Percentiles rank a stretch among this genome's conserved stretches.
Conservation (phyloP, 2,113 vertebrate species). For the Neolamprologus longior region DNA sequence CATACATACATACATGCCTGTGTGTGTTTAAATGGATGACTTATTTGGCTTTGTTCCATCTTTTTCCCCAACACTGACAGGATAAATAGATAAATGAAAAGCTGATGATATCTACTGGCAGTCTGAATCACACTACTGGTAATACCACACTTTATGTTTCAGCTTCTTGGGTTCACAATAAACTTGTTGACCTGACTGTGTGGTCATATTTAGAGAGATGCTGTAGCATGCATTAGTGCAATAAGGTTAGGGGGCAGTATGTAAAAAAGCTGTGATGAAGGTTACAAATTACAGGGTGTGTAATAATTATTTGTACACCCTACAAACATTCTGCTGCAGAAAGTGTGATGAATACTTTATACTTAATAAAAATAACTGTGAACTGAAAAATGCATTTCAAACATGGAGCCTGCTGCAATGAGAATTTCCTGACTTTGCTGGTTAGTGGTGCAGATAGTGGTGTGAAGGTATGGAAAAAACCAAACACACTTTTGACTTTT, state of each 20-base stretch:
- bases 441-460: neutral
- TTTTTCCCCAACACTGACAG: neutral
- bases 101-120: neutral
- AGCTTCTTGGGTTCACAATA: neutral
- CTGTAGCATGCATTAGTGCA: neutral
- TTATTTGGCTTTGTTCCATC: neutral
- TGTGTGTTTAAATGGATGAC: neutral
- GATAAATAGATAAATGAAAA: neutral
- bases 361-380: neutral
- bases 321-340: neutral
- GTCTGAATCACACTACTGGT: neutral
- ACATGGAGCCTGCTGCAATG: neutral
- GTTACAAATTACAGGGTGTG: neutral
- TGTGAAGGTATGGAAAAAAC: neutral
- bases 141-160: neutral
- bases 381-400: neutral
- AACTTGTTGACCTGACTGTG: neutral
- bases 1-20: accelerated
- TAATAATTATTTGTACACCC: neutral
- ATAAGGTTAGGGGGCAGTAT: neutral
- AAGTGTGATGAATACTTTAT: neutral
- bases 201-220: neutral
- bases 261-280: neutral
- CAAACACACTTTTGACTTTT: neutral
- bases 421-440: neutral